Conservation (phyloP, 2,113 vertebrate genomes). For the Callospermophilus lateralis region DNA sequence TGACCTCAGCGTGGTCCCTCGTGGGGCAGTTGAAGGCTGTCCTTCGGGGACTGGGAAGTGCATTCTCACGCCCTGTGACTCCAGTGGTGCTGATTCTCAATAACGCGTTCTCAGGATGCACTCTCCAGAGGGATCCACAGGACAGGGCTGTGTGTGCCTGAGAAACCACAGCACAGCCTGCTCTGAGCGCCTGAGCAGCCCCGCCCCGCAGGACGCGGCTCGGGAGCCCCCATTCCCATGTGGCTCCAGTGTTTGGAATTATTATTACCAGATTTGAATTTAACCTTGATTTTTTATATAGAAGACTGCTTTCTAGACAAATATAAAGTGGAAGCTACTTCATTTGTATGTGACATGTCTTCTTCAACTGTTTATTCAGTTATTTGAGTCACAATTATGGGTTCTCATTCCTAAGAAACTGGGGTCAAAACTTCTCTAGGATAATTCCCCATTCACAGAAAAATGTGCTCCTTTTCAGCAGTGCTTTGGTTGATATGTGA, state of each 20-base stretch:
- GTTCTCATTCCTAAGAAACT: background rate
- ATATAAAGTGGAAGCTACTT: background rate
- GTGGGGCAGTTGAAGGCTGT: constrained; percentile 61
- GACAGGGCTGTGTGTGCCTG: constrained; percentile 69
- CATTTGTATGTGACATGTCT: background rate
- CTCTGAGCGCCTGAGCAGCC: background rate
- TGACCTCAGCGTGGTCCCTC: constrained; percentile 66
- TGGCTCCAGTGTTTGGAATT: constrained; percentile 60
- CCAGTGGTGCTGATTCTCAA: constrained; percentile 84
- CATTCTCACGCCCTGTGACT: constrained; percentile 89
- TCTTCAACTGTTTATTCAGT: constrained; percentile 35
- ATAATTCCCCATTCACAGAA: background rate
- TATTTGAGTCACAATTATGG: constrained; percentile 26
- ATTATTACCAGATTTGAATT: constrained; percentile 71
- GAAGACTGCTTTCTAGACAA: constrained; percentile 27
- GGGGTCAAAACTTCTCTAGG: background rate
- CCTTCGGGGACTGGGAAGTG: constrained; percentile 78
- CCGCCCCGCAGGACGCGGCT: constrained; percentile 3
- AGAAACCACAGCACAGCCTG: constrained; percentile 70
- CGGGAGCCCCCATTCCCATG: constrained; percentile 70
- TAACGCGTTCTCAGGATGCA: constrained; percentile 87
- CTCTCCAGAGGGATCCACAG: constrained; percentile 82
- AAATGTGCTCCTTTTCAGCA: background rate
- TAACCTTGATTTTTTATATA: constrained; percentile 51
- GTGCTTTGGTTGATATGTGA: background rate